Conservation (phyloP, 2,113 vertebrate species). For the Perca fluviatilis region DNA sequence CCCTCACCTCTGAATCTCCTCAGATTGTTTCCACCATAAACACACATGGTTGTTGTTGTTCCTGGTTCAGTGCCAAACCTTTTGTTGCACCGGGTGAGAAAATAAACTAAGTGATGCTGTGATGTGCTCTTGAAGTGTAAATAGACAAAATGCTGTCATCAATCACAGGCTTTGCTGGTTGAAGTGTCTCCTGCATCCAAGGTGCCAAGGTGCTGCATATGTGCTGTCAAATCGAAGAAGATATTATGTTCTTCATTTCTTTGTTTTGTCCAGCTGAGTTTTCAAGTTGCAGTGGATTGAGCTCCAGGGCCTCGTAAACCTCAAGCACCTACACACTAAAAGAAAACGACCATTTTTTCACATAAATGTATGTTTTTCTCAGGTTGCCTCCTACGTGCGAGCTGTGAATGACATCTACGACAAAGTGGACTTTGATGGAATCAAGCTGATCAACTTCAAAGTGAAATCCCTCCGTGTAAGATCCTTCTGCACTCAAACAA, state of each 20-base stretch:
- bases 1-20: conserved; percentile 23
- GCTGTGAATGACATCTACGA: conserved; percentile 86
- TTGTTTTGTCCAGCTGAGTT: neutral
- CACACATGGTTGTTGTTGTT: conserved; percentile 36
- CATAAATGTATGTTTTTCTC: conserved; percentile 15
- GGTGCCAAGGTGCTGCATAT: conserved; percentile 37
- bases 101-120: conserved; percentile 36
- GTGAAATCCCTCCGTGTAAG: conserved; percentile 87
- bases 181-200: conserved; percentile 15
- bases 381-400: conserved; percentile 85
- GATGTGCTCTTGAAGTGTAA: conserved; percentile 44
- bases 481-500: neutral
- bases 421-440: conserved; percentile 82
- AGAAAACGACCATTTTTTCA: conserved; percentile 14
- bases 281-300: neutral
- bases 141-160: conserved; percentile 54
- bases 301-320: neutral
- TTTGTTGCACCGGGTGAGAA: conserved; percentile 44
- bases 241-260: neutral
- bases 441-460: conserved; percentile 87
- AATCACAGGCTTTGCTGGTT: conserved; percentile 51
- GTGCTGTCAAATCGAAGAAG: neutral
- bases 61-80: conserved; percentile 53
- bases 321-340: neutral
- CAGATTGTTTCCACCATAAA: conserved; percentile 62